Evolutionary conservation across 2,888 invertebrate genomes (phyloP).

Genomic region (Plebejus argus): DNA sequence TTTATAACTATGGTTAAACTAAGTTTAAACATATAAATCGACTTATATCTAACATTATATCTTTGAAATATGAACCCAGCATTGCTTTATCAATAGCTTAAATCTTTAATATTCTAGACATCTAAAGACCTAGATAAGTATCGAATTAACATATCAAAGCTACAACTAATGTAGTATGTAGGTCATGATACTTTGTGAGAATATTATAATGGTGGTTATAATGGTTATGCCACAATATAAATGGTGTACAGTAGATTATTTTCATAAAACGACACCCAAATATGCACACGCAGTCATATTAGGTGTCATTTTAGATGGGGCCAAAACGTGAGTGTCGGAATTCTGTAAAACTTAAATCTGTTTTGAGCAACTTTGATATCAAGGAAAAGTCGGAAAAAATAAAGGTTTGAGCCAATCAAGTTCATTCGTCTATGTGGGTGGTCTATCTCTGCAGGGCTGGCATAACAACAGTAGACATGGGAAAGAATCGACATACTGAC

Average conservation of each 20-base stretch:
- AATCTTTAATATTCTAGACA: conserved; percentile 10
- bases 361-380: no score
- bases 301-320: no score
- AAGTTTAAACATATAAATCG: background rate
- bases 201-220: conserved; percentile 20
- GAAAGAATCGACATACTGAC: no score
- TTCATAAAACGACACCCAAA: background rate
- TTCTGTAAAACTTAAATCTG: no score
- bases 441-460: no score
- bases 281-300: background rate
- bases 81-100: background rate
- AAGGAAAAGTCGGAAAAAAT: no score
- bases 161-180: conserved; percentile 27
- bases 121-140: conserved; percentile 1
- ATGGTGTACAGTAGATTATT: background rate
- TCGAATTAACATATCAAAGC: conserved; percentile 13
- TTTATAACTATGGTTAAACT: background rate
- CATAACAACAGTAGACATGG: no score
- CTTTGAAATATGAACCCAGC: background rate
- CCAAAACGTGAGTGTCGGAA: no score
- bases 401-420: no score
- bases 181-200: conserved; percentile 32
- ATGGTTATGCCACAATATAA: background rate
- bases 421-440: no score
- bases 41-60: background rate